Evolutionary conservation across 1,140 invertebrate genomes (phyloP), one percentile per base, ranked within the genome.

Genomic region (Doryteuthis pealeii): DNA sequence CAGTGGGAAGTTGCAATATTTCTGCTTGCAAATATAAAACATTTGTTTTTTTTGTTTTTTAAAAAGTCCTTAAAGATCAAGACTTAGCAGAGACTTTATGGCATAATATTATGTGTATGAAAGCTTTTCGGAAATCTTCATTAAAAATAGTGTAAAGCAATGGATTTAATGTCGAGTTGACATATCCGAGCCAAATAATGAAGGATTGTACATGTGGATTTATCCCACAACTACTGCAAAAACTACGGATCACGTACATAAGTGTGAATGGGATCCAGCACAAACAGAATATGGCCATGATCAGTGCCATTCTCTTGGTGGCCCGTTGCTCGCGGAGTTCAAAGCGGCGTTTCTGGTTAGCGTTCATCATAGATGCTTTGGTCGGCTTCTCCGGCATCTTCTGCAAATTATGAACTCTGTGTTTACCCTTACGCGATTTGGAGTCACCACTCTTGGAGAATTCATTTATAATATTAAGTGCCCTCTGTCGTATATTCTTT

Each of bases 221-320:
- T 62, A 80, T 76, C 58, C 74, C 43, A 77, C 84, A 86, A n/a
- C 73, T 75, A 31, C 73, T 72, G 76, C 84, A 86, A 35, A 85
- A 81, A 70, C 83, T 84, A 74, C 85, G 74, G 10, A 81, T 82
- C n/a, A 83, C 76, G 70, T 86, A 86, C 85, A 98, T 90, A 6
- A 97, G 93, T 90, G 99, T 98, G 88, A 99, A 99, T 0, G 97
- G 98, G 81, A 99, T 90, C 97, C 98, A 99, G 83, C 96, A 98
- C 40, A 96, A 93, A 82, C 99, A 98, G 87, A 99, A 99, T 80
- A 96, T 96, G 72, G 96, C 96, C 95, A 99, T 98, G 78, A 99
- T 99, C 71, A 99, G 91, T 54, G 97, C 96, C 79, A 99, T 90
- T 75, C 99, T 96, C 26, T 99, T 90, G 0, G 97, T 99, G 0